Evolutionary conservation across 2,888 invertebrate species (phyloP), one percentile per base, ranked within the genome.

Genomic region (Philopedon plagiatum): DNA sequence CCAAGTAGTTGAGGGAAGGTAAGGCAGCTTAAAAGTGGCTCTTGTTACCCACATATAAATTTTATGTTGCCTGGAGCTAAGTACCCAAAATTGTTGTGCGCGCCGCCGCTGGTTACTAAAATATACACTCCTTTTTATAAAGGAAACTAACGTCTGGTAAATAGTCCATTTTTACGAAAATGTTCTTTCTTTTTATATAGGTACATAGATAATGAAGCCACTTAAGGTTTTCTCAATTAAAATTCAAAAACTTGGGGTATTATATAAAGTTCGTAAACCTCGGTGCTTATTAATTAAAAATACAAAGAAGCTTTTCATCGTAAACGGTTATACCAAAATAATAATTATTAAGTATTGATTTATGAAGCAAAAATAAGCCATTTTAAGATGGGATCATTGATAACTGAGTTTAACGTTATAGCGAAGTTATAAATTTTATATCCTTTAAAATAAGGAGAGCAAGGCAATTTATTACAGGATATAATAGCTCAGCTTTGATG

Each of bases 161-260:
- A 39, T 39, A 15, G 39, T 15, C 15, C n/a, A 39, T 15, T 13
- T 39, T 39, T 15, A 39, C 15, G 13, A 39, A 39, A 15, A 15
- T 39, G 13, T 15, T n/a, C 15, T 13, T 39, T n/a, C 37, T 7
- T 7, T 26, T 23, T 46, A 4, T 46, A 11, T 11, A 46, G 23
- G n/a, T n/a, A n/a, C n/a, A n/a, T n/a, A n/a, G 46, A 46, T 46
- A 46, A 46, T 46, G 46, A 46, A 46, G 46, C 46, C 46, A n/a
- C 4, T 46, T 46, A 46, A 46, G 46, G 21, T n/a, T 46, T 46
- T 46, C 21, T 23, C 46, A 46, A 46, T 46, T 46, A 46, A 46
- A 46, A 46, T 23, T 23, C 46, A 46, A 46, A 46, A 46, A n/a
- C 46, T 46, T 46, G 46, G 11, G 46, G 46, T 46, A 46, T 46